phyloP scores from a whole-genome alignment of 2,888 invertebrate species.

The Drosophila paucipuncta region DNA sequence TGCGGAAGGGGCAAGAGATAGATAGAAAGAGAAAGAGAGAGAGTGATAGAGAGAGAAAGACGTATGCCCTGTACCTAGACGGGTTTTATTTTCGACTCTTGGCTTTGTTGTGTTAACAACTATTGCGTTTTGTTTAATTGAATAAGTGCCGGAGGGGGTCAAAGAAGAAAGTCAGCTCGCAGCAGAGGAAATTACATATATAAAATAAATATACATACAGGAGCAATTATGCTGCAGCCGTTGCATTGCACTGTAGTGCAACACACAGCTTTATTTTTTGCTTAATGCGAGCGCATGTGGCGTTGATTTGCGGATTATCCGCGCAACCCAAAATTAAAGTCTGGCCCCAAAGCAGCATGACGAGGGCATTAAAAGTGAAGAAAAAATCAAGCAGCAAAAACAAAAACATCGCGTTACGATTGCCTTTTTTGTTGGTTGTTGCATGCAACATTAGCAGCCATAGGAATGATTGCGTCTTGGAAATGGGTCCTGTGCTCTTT shows the following conservation, averaged over 20 bases:
- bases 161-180: conserved; percentile 42
- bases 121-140: conserved; percentile 70
- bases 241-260: conserved; percentile 30
- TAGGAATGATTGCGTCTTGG: conserved; percentile 41
- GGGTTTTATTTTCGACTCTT: conserved; percentile 1
- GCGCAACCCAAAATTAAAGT: conserved; percentile 54
- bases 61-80: conserved; percentile 22
- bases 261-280: conserved; percentile 25
- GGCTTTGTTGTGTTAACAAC: conserved; percentile 30
- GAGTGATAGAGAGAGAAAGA: background rate
- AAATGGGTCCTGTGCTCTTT: conserved; percentile 14
- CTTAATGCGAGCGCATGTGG: conserved; percentile 51
- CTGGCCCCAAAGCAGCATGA: conserved; percentile 47
- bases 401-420: conserved; percentile 51
- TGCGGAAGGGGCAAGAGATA: background rate
- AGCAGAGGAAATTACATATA: conserved; percentile 12
- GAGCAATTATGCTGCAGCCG: conserved; percentile 24
- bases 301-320: conserved; percentile 66
- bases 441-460: conserved; percentile 57
- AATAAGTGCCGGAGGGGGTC: conserved; percentile 60
- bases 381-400: background rate
- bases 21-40: background rate
- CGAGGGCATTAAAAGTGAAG: conserved; percentile 58
- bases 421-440: conserved; percentile 17
- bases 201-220: conserved; percentile 13